Conservation (phyloP, 1,140 invertebrate genomes). For the Microplitis mediator region DNA sequence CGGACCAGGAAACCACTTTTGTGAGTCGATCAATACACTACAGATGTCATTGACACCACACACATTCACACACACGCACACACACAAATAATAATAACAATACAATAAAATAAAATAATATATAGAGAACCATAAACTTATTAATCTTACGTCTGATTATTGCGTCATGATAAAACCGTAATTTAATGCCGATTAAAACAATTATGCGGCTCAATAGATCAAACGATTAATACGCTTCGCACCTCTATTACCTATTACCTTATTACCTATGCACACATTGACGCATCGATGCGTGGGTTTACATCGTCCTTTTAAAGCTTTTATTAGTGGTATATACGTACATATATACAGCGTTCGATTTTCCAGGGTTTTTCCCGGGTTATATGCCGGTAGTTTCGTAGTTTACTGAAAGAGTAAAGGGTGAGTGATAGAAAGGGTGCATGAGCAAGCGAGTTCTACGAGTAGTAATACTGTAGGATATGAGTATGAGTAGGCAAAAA, state of each 20-base stretch:
- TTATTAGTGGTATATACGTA: background rate
- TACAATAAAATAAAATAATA: too few species aligned
- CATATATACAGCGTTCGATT: constrained; percentile 48
- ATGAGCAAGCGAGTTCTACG: constrained; percentile 33
- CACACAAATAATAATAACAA: background rate
- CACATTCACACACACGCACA: background rate
- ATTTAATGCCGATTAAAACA: constrained; percentile 35
- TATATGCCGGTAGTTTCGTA: constrained; percentile 36
- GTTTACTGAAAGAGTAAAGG: constrained; percentile 7
- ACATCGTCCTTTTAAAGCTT: constrained; percentile 12
- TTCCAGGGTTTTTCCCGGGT: constrained; percentile 60
- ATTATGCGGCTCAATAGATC: constrained; percentile 47
- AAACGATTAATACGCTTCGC: constrained; percentile 17
- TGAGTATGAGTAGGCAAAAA: background rate
- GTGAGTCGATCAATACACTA: constrained; percentile 65
- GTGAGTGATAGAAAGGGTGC: constrained; percentile 17
- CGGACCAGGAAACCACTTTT: constrained; percentile 98
- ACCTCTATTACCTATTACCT: constrained; percentile 1
- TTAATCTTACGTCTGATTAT: constrained; percentile 29
- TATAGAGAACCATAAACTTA: constrained; percentile 25
- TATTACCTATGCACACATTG: constrained; percentile 49
- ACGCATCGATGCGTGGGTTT: constrained; percentile 40
- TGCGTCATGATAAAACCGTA: background rate
- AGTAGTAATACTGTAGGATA: constrained; percentile 39
- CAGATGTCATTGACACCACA: background rate